These are phyloP conservation scores for Fragum sueziense DNA, from an alignment of 2,888 invertebrate species.

Conservation along the genomic window DNA sequence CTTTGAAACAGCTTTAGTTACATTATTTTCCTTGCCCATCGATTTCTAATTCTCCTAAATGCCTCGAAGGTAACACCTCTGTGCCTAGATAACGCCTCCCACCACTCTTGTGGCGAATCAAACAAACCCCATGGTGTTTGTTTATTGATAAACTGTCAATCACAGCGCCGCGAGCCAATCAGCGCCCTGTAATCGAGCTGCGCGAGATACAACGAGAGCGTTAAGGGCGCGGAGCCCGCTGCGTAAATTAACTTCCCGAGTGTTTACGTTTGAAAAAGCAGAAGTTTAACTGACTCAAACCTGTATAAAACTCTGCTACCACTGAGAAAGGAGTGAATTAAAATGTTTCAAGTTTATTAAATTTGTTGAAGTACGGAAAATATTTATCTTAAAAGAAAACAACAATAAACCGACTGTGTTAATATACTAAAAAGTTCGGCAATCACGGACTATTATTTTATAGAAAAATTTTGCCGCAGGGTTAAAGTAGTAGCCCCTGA, in stretches of 20 bases:
- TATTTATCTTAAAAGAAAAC: slow-evolving; percentile 1
- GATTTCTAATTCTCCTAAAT: slow-evolving; percentile 34
- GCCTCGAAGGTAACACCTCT: slow-evolving; percentile 49
- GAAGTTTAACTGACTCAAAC: slow-evolving; percentile 58
- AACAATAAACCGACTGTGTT: not conserved
- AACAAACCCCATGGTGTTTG: slow-evolving; percentile 54
- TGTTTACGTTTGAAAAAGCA: slow-evolving; percentile 63
- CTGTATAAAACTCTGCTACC: slow-evolving; percentile 54
- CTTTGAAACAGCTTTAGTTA: no score
- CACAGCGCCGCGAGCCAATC: slow-evolving; percentile 60
- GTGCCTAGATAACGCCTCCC: slow-evolving; percentile 43
- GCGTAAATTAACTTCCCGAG: slow-evolving; percentile 62
- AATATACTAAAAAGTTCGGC: not conserved
- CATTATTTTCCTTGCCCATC: no score
- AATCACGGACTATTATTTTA: not conserved
- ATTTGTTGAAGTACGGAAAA: slow-evolving; percentile 34
- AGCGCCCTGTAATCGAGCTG: slow-evolving; percentile 51
- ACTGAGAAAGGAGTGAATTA: slow-evolving; percentile 58
- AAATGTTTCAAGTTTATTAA: slow-evolving; percentile 59
- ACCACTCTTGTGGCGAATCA: slow-evolving; percentile 54
- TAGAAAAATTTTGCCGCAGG: not conserved
- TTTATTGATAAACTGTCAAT: slow-evolving; percentile 64
- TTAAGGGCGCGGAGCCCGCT: slow-evolving; percentile 59
- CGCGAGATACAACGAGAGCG: slow-evolving; percentile 50
- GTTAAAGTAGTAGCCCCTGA: not conserved